These are phyloP conservation scores for Pitta sordida DNA, from an alignment of 2,113 vertebrate species.

Conservation along the genomic window DNA sequence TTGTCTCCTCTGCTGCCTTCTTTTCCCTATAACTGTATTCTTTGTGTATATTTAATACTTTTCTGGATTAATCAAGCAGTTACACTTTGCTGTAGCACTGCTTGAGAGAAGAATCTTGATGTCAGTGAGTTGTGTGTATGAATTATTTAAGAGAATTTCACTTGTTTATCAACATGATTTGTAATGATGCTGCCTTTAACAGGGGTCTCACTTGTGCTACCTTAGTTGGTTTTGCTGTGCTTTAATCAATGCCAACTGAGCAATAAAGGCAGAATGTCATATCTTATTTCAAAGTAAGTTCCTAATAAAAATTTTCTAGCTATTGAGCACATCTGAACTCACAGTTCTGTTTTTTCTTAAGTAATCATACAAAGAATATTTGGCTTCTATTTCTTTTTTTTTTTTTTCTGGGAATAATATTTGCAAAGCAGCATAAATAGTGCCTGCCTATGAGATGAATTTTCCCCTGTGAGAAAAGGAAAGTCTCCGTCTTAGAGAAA, in stretches of 20 bases:
- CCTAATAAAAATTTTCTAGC: not conserved
- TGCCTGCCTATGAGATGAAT: not conserved
- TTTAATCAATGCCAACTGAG: slow-evolving; percentile 31
- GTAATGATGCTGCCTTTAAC: not conserved
- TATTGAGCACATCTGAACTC: not conserved
- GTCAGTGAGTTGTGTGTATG: not conserved
- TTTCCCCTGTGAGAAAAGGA: not conserved
- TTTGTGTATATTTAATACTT: not conserved
- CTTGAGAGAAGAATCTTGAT: slow-evolving; percentile 5
- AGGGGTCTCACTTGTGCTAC: not conserved
- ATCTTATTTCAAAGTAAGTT: not conserved
- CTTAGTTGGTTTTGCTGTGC: not conserved
- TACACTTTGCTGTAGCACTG: not conserved
- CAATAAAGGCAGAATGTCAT: not conserved
- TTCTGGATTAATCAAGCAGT: not conserved
- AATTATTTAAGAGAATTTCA: slow-evolving; percentile 46
- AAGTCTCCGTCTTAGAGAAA: not conserved
- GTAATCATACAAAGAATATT: not conserved
- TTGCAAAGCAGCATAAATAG: not conserved
- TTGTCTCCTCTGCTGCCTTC: not conserved
- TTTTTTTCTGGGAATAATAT: too few relatives aligned
- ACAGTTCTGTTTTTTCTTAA: not conserved
- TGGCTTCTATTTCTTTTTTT: not conserved
- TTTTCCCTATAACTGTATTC: not conserved
- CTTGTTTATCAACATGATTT: slow-evolving; percentile 22